Percentiles rank a stretch among this genome's conserved stretches.
phyloP scores from a whole-genome alignment of 2,888 invertebrate genomes.

The Prostheceraeus crozeri region DNA sequence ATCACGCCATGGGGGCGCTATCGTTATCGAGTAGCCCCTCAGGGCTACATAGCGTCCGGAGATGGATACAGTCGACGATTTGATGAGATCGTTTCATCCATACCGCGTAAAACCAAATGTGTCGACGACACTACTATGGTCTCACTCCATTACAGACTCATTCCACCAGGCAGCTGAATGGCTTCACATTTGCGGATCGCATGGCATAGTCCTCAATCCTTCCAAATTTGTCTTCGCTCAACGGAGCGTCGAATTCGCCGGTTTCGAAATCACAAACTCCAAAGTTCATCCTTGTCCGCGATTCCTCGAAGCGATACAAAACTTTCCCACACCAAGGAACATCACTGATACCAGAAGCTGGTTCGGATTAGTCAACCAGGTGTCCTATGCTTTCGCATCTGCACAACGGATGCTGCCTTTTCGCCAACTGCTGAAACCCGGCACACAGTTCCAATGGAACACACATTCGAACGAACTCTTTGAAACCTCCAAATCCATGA shows the following conservation, averaged over 20 bases:
- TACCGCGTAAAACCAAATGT: conserved; percentile 21
- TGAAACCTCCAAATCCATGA: conserved; percentile 5
- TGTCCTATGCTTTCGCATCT: conserved; percentile 42
- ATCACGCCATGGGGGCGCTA: conserved; percentile 34
- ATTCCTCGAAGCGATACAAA: conserved; percentile 41
- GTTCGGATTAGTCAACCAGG: conserved; percentile 41
- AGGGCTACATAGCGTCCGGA: conserved; percentile 26
- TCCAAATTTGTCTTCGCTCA: conserved; percentile 39
- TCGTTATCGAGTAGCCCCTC: not conserved
- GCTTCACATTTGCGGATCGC: conserved; percentile 40
- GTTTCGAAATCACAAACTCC: conserved; percentile 36
- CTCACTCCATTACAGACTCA: conserved; percentile 38
- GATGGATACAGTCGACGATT: conserved; percentile 26
- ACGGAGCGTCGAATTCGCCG: conserved; percentile 40
- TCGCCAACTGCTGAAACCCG: conserved; percentile 39
- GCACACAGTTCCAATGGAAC: too few species aligned
- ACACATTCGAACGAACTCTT: too few species aligned
- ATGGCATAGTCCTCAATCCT: conserved; percentile 41
- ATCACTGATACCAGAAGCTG: conserved; percentile 38
- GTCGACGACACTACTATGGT: conserved; percentile 42
- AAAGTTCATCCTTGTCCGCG: conserved; percentile 41
- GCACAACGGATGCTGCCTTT: conserved; percentile 41
- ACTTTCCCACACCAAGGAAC: conserved; percentile 28
- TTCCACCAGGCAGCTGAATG: conserved; percentile 41
- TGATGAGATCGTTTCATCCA: conserved; percentile 13